Evolutionary conservation across 2,113 vertebrate species (phyloP), one percentile per base, ranked within the genome.

Genomic region (Phalacrocorax carbo): DNA sequence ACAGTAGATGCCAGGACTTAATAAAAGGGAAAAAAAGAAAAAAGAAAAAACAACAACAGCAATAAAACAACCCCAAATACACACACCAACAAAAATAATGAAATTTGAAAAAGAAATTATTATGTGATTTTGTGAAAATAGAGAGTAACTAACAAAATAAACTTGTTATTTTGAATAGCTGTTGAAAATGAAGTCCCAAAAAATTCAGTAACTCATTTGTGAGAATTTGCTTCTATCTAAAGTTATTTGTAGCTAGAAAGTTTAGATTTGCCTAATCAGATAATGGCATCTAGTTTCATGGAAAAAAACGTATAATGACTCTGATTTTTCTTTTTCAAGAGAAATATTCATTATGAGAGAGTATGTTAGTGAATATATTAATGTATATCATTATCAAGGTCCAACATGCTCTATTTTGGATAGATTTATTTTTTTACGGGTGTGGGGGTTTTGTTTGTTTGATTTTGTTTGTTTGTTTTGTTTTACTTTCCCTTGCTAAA

Each of bases 381-480:
- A 3, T 9, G 5, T 42, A 29, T 27, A 30, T 48, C 10, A 10
- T 52, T 70, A 38, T 26, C 13, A 70, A 85, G 5, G 7, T 61
- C 36, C 15, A 65, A 11, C 5, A 73, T 60, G 7, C 9, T 81
- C 5, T 55, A 4, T 66, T 86, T 42, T 76, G 15, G 36, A 48
- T 66, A 52, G 12, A n/a, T 25, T 30, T 66, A 1, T 54, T 82
- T 85, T 60, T 60, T 40, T 54, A 62, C 9, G 12, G 5, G 1
- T 18, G 3, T 22, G 3, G 3, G 1, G 2, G 0, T 5, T 15
- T 48, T 62, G 29, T 44, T 42, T 32, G 2, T 12, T 85, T 61
- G 15, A 15, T 13, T 26, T 13, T 26, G 14, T 16, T 61, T 44
- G 1, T 6, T 40, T 51, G 8, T 14, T 71, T 61, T 64, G 11